Conservation (phyloP, 2,797 vertebrate genomes). For the Euphonia xanthogaster region DNA sequence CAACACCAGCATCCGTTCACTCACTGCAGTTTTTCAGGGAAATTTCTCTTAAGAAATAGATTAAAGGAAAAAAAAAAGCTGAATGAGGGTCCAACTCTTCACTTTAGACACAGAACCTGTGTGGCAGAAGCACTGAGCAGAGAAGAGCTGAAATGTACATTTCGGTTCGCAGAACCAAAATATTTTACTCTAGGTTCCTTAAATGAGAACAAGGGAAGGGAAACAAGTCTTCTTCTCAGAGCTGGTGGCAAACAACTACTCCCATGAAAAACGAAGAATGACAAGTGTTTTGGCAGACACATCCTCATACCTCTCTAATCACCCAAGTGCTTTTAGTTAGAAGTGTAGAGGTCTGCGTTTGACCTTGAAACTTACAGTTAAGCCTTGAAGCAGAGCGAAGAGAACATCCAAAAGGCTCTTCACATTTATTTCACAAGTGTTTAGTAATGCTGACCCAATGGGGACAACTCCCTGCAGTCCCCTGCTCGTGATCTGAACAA, state of each 20-base stretch:
- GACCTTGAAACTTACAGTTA: not conserved
- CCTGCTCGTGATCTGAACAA: not conserved
- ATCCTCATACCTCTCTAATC: not conserved
- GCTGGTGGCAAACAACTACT: not conserved
- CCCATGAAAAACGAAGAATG: not conserved
- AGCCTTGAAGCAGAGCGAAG: not conserved
- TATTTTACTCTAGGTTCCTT: not conserved
- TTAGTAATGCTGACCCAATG: not conserved
- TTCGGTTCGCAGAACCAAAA: not conserved
- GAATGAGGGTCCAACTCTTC: not conserved
- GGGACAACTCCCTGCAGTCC: not conserved
- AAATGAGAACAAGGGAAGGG: not conserved
- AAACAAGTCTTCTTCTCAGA: not conserved
- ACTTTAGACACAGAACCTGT: not conserved
- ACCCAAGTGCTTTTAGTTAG: not conserved
- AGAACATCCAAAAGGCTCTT: not conserved
- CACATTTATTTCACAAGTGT: not conserved
- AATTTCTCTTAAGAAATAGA: not conserved
- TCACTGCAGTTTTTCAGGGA: not conserved
- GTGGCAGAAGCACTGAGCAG: not conserved
- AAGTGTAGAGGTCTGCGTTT: not conserved
- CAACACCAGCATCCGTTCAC: slow-evolving; percentile 34
- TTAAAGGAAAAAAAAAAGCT: not conserved
- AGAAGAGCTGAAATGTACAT: not conserved
- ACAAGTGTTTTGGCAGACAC: not conserved